Conservation (phyloP, 2,113 vertebrate genomes). For the Gambusia holbrooki region DNA sequence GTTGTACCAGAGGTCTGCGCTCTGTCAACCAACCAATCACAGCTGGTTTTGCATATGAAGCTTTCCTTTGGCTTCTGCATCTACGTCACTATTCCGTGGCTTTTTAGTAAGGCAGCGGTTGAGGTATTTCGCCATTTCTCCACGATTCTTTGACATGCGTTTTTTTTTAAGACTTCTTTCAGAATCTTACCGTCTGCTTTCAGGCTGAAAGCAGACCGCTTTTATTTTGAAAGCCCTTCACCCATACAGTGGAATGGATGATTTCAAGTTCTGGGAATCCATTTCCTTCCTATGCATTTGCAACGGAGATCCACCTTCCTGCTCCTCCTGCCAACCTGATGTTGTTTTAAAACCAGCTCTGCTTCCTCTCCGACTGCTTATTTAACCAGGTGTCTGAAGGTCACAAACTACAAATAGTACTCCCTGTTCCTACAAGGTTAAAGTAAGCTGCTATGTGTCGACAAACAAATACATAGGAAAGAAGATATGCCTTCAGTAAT, state of each 20-base stretch:
- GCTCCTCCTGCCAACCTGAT: not conserved
- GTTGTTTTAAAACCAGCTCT: not conserved
- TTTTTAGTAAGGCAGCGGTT: not conserved
- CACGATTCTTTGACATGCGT: not conserved
- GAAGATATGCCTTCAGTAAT: not conserved
- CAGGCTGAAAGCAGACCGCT: not conserved
- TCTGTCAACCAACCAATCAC: not conserved
- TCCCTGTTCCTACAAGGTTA: not conserved
- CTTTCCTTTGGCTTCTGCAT: not conserved
- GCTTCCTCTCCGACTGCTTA: not conserved
- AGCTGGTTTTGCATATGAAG: not conserved
- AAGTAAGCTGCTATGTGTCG: fast-evolving
- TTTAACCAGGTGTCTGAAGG: not conserved
- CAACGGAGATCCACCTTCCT: not conserved
- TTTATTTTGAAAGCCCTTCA: not conserved
- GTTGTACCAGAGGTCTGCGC: not conserved
- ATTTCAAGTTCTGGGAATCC: not conserved
- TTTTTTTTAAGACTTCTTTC: not conserved
- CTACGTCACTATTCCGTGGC: not conserved
- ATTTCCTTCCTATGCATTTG: not conserved
- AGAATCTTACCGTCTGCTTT: not conserved
- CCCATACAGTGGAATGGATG: not conserved
- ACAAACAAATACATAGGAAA: not conserved
- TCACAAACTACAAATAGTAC: not conserved
- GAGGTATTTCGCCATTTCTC: too few species aligned